Evolutionary conservation across 2,113 vertebrate genomes (phyloP), one percentile per base, ranked within the genome.

Genomic region (Charadrius vociferus): DNA sequence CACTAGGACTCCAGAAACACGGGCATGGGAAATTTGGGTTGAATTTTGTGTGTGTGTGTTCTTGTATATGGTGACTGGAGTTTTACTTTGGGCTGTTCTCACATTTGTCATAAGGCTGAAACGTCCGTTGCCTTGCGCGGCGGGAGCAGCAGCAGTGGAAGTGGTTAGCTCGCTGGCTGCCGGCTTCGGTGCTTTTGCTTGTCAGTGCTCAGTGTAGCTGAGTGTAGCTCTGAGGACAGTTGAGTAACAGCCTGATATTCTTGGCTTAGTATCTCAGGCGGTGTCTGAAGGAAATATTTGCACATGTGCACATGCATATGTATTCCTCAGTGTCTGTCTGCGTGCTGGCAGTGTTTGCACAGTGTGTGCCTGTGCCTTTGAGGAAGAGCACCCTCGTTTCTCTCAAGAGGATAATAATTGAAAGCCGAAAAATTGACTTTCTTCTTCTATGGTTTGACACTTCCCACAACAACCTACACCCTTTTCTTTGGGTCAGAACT

Each of bases 281-380:
- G 10, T 4, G 24, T 47, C 56, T 49, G 79, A n/a, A 32, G 58
- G 30, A 83, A 65, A 9, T 52, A 6, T 7, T 18, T 55, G 21
- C 32, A 19, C 22, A 3, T 39, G 30, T 41, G 72, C 45, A 32
- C 19, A 5, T 55, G n/a, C 43, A 32, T 34, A 14, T 19, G 50
- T 34, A 8, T 58, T 15, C 20, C 24, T 61, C 12, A 1, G 45
- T 4, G 14, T 24, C 24, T 36, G 30, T 32, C 59, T 26, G 75
- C 1, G 0, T 61, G 53, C n/a, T n/a, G 53, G 53, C 61, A 27
- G 2, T 34, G 39, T 39, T 45, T 80, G 47, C 22, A 23, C 6
- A 20, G 50, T 2, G 19, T 66, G 67, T 67, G 67, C 0, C 0
- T 47, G 2, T 41, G n/a, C 37, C 39, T 10, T 52, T 27, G 56